These are phyloP conservation scores for Marcusenius ussheri DNA, from an alignment of 2,113 vertebrate species.

Conservation along the genomic window DNA sequence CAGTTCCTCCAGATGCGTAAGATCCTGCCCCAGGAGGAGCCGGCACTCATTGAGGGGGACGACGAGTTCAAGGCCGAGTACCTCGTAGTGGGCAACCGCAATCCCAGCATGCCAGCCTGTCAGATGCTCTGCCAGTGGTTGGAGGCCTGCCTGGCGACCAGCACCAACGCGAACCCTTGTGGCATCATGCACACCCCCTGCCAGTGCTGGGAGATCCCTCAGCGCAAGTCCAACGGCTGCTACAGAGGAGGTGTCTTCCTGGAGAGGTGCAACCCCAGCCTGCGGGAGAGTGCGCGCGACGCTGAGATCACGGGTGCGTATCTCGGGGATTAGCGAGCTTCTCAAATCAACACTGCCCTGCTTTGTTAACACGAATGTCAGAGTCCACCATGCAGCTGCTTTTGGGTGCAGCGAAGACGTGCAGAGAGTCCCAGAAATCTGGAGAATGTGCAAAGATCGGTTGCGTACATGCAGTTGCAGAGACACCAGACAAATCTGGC, in stretches of 20 bases:
- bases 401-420: not conserved
- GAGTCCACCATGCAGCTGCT: not conserved
- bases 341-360: not conserved
- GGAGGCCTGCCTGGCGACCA: slow-evolving; percentile 80
- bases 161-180: slow-evolving; percentile 85
- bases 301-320: slow-evolving; percentile 77
- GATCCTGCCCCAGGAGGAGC: slow-evolving; percentile 45
- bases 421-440: not conserved
- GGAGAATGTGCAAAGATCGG: not conserved
- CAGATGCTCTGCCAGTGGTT: slow-evolving; percentile 97
- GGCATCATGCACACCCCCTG: slow-evolving; percentile 98
- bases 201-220: slow-evolving; percentile 74
- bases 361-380: not conserved
- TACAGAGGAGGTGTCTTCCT: slow-evolving; percentile 79
- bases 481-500: not conserved
- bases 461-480: not conserved
- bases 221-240: slow-evolving; percentile 78
- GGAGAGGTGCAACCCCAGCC: slow-evolving; percentile 78
- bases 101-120: slow-evolving; percentile 88
- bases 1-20: slow-evolving; percentile 88
- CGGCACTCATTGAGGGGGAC: slow-evolving; percentile 43
- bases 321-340: no score
- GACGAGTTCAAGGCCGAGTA: slow-evolving; percentile 88
- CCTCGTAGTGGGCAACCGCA: slow-evolving; percentile 90
- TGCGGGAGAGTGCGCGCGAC: slow-evolving; percentile 69